Evolutionary conservation across 2,113 vertebrate genomes (phyloP), one percentile per base, ranked within the genome.

Genomic region (Abramis brama): DNA sequence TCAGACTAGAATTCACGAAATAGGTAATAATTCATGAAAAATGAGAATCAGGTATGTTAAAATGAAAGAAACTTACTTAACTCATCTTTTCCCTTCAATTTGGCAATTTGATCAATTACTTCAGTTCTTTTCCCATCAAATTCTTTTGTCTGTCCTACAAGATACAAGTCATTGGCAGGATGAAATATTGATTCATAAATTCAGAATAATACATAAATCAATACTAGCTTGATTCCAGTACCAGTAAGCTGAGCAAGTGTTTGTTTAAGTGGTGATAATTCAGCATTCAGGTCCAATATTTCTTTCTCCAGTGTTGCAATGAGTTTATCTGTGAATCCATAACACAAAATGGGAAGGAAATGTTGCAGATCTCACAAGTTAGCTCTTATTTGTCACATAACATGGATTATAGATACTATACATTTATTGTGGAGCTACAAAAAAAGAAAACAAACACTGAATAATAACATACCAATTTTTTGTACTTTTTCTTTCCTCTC

Each of bases 31-130:
- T 45, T 71, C 33, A 39, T 1, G 4, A 39, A 9, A 71, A 39
- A 71, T 71, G 1, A 23, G 68, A 47, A 36, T 57, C 27, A 15
- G 19, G 3, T 8, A 59, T 59, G 6, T 39, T 79, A 10, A 80
- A 25, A 25, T 75, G 36, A 25, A 80, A 80, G 57, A 64, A 79
- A 80, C 78, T n/a, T 62, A 80, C 78, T 45, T 25, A 80, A 9
- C 57, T 80, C 13, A 27, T 80, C 78, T 33, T 27, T 79, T 19
- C 23, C 57, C 36, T 45, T 45, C n/a, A 80, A 27, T 64, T 25
- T 45, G 57, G 12, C 78, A 80, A 64, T 64, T 11, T 64, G 45
- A n/a, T 45, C 23, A 36, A 80, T 64, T 64, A 47, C 25, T 80
- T 64, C 59, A 19, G 15, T 10, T 27, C 30, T 45, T 80, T 45